Percentiles rank a stretch among this genome's conserved stretches.
phyloP scores from a whole-genome alignment of 1,140 invertebrate species.

The Pectinophora gossypiella region DNA sequence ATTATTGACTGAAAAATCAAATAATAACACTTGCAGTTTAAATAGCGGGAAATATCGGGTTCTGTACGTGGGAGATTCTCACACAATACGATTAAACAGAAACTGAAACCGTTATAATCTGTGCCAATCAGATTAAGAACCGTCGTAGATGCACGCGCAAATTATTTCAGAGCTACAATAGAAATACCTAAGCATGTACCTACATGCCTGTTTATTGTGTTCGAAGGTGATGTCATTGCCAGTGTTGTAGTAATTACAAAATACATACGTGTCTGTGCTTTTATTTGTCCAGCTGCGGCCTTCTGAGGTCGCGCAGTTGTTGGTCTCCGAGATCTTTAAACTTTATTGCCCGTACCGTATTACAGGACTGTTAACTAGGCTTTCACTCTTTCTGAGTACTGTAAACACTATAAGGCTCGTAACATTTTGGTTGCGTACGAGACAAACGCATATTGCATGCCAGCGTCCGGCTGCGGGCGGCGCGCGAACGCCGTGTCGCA shows the following conservation, averaged over 20 bases:
- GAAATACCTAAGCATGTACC: too few relatives aligned
- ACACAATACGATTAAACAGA: too few relatives aligned
- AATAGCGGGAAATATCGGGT: too few relatives aligned
- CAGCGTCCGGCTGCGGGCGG: slow-evolving; percentile 32
- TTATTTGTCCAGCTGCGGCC: slow-evolving; percentile 59
- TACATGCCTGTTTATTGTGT: too few relatives aligned
- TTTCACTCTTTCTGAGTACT: too few relatives aligned
- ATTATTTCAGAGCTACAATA: too few relatives aligned
- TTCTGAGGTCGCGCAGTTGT: slow-evolving; percentile 40
- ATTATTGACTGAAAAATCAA: too few relatives aligned
- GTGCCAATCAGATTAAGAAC: too few relatives aligned
- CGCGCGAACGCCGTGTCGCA: slow-evolving; percentile 40
- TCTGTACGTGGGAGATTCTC: too few relatives aligned
- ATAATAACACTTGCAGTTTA: too few relatives aligned
- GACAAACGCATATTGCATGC: slow-evolving; percentile 51
- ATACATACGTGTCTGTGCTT: slow-evolving; percentile 22
- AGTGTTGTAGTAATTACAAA: slow-evolving; percentile 46
- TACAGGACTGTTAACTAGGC: slow-evolving; percentile 8
- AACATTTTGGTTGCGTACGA: slow-evolving; percentile 33
- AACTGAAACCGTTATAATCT: too few relatives aligned
- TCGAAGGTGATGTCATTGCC: slow-evolving; percentile 50
- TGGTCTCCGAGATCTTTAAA: neutral
- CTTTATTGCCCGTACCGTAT: neutral
- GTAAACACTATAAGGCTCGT: slow-evolving; percentile 10
- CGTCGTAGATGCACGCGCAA: too few relatives aligned